Base-by-base conservation (phyloP, 2,888 invertebrate species). In the Euplagia quadripunctaria region DNA sequence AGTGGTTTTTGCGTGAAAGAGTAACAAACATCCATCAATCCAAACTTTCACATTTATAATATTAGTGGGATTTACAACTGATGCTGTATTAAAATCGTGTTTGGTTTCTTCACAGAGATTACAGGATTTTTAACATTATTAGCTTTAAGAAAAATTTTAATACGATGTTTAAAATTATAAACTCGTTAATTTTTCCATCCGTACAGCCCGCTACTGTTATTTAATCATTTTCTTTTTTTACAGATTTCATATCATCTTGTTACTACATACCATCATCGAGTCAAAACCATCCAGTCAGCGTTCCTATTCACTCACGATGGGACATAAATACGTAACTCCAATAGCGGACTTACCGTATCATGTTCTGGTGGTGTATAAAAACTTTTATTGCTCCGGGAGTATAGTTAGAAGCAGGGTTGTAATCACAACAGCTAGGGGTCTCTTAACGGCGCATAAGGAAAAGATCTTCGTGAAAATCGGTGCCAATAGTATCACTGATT, bases 341-440 rank as follows among this genome's bases (percentile, higher is more conserved):
- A 79, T 88, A 11, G 63, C 46, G n/a, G 85, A 88, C 0, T 68
- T 89, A 0, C 94, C 94, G 0, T 87, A 90, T 74, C 94, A 94
- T 68, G 90, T 89, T 7, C 83, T 94, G 14, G 87, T 95, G 16
- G 91, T 91, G 17, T 93, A 92, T 71, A 85, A 80, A 9, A 85
- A 76, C 11, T 77, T 87, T 61, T 95, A 89, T 82, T 95, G 95
- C 76, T 94, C 95, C 2, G 95, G 94, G 0, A 84, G 86, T 51
- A 78, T 95, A 61, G 82, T 94, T 58, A 80, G 86, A 46, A 94
- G 94, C 76, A 88, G 84, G 70, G 86, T 91, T 6, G 92, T 92
- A 0, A 69, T 94, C 3, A 94, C 94, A 0, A 88, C 88, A 0
- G 95, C 95, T 1, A 92, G 91, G 74, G 94, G 95, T 81, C 87